These are phyloP conservation scores for Hydropsyche tenuis DNA, from an alignment of 1,140 invertebrate species.

Conservation along the genomic window DNA sequence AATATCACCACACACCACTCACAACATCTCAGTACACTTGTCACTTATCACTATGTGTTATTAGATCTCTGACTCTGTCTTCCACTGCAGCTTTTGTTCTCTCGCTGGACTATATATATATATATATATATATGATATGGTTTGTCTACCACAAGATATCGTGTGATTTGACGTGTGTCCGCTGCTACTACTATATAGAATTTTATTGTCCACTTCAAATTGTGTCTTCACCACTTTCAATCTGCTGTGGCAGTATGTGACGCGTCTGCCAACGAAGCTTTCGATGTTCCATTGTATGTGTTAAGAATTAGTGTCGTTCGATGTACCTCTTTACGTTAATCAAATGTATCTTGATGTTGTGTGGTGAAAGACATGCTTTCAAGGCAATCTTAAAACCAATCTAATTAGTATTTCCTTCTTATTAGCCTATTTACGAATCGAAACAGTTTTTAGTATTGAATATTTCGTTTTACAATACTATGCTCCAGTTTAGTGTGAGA, in stretches of 20 bases:
- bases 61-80: slow-evolving; percentile 39
- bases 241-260: background rate
- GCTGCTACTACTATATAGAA: slow-evolving; percentile 28
- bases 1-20: slow-evolving; percentile 25
- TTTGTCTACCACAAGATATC: too few species aligned
- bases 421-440: too few species aligned
- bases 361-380: background rate
- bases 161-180: background rate
- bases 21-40: slow-evolving; percentile 28
- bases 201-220: slow-evolving; percentile 43
- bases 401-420: too few species aligned
- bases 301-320: background rate
- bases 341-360: background rate
- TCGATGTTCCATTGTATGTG: slow-evolving; percentile 23
- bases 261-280: slow-evolving; percentile 24
- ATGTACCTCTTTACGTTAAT: slow-evolving; percentile 9
- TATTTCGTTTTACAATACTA: too few species aligned
- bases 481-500: too few species aligned
- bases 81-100: slow-evolving; percentile 41
- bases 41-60: slow-evolving; percentile 19
- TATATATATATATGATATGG: too few species aligned
- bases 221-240: slow-evolving; percentile 34
- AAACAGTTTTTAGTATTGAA: too few species aligned
- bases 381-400: too few species aligned
- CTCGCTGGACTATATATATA: slow-evolving; percentile 37